Evolutionary conservation across 1,140 invertebrate species (phyloP), one percentile per base, ranked within the genome.

Genomic region (Bombus difficillimus): DNA sequence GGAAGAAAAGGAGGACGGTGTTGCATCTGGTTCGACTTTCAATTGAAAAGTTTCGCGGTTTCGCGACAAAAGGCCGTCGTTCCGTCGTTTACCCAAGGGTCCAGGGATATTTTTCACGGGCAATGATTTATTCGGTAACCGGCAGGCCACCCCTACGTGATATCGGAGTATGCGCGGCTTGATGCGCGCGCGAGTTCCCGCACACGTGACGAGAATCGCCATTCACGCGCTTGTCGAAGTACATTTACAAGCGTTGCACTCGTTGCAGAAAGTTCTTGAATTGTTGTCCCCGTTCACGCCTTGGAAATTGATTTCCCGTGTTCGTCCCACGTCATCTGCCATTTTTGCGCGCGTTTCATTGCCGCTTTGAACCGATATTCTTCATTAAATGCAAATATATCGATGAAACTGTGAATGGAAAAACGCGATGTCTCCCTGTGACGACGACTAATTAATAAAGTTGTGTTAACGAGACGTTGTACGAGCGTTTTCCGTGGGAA

Each of bases 71-170:
- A 39, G 73, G 12, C 12, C 59, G 72, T 28, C 22, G 22, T 41
- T 8, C 6, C 47, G 12, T 68, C 69, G 25, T 39, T 39, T 47
- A 22, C 43, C 32, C 18, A 53, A 47, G 8, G 28, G 41, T 8
- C 22, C 47, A 77, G 59, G 74, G 47, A 64, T 73, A 88, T 89
- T 88, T 86, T 81, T 83, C 79, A 79, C 57, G 74, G 69, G 37
- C 69, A 76, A 88, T 89, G 87, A 88, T 89, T 89, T 88, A 89
- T 89, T 79, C 87, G 74, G 57, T 59, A 64, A 32, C n/a, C 15
- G 57, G 78, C 62, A 53, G 62, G 69, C n/a, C 57, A 59, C 43
- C 62, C 18, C 39, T 25, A 53, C 18, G n/a, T 68, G 74, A 81
- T 34, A 74, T 47, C 53, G 62, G 62, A 86, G 39, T 62, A 34